phyloP scores from a whole-genome alignment of 1,140 invertebrate genomes.

The Hycleus phaleratus region DNA sequence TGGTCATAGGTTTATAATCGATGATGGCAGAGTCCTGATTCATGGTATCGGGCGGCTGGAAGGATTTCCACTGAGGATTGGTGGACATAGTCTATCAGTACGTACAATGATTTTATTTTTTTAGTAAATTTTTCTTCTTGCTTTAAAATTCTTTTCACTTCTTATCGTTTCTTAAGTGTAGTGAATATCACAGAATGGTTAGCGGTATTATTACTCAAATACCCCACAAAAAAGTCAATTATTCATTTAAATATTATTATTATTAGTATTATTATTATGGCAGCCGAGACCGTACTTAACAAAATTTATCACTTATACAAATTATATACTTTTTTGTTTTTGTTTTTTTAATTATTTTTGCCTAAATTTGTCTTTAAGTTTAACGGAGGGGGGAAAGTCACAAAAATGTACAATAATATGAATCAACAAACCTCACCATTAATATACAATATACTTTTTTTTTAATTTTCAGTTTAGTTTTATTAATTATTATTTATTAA shows the following conservation, averaged over 20 bases:
- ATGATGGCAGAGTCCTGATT: slow-evolving; percentile 66
- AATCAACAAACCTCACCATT: slow-evolving; percentile 14
- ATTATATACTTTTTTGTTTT: background rate
- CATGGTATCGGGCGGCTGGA: slow-evolving; percentile 72
- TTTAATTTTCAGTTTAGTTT: too few relatives aligned
- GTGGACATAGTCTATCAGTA: slow-evolving; percentile 58
- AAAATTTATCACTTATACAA: slow-evolving; percentile 22
- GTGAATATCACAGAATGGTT: slow-evolving; percentile 47
- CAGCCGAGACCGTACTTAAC: slow-evolving; percentile 29
- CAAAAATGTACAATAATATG: slow-evolving; percentile 21
- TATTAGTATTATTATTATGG: slow-evolving; percentile 28
- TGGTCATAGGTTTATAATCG: slow-evolving; percentile 59
- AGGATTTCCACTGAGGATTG: slow-evolving; percentile 87
- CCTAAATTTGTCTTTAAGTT: background rate
- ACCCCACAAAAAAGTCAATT: slow-evolving; percentile 33
- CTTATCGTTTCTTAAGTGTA: slow-evolving; percentile 42
- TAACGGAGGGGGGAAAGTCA: too few relatives aligned
- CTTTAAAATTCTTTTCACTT: slow-evolving; percentile 21
- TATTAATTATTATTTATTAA: background rate
- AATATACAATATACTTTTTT: background rate
- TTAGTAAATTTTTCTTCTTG: slow-evolving; percentile 20
- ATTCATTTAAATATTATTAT: background rate
- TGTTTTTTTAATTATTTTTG: background rate
- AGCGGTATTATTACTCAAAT: slow-evolving; percentile 32
- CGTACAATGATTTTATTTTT: slow-evolving; percentile 22